Base-by-base conservation (phyloP, 2,113 vertebrate genomes). In the Dicerorhinus sumatrensis region DNA sequence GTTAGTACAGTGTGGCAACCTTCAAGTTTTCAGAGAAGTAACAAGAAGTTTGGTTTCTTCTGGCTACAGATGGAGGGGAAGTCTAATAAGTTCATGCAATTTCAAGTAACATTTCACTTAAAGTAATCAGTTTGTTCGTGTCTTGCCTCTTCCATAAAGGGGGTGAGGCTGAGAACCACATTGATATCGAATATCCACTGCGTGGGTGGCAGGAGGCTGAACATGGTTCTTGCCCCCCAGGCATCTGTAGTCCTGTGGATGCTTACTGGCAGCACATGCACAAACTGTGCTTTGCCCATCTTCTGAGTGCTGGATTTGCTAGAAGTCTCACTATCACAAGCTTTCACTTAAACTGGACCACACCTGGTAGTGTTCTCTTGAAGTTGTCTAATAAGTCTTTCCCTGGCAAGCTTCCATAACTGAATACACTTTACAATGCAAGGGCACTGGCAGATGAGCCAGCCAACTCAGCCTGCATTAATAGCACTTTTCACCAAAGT, bases 161-260 rank as follows among this genome's bases (percentile, higher is more conserved):
- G 25, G 21, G 14, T 79, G 70, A 80, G 46, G 20, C 21, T 29
- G 46, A 79, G 13, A 2, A n/a, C 17, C 65, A 54, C 0, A 10
- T 51, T 3, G 0, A 5, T 36, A 31, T 13, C 58, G 67, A 21
- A 11, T 0, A 7, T n/a, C 60, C 3, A 0, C 36, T 17, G 36
- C 31, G 60, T 39, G 12, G 27, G 16, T 33, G n/a, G 11, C 33
- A 6, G 33, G 62, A 73, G 31, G 58, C 14, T 51, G 72, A 76
- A n/a, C 62, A 2, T 1, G 9, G 7, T 36, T 17, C 89, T 75
- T 42, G 18, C 17, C 21, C 36, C 67, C 39, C 8, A 2, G 48
- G 62, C 33, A 58, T 3, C 5, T 42, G 23, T 13, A 56, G 31
- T 3, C 62, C 54, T 60, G 29, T 1, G 17, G 18, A n/a, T 39